phyloP scores from a whole-genome alignment of 2,113 vertebrate genomes.

The Channa maculata region DNA sequence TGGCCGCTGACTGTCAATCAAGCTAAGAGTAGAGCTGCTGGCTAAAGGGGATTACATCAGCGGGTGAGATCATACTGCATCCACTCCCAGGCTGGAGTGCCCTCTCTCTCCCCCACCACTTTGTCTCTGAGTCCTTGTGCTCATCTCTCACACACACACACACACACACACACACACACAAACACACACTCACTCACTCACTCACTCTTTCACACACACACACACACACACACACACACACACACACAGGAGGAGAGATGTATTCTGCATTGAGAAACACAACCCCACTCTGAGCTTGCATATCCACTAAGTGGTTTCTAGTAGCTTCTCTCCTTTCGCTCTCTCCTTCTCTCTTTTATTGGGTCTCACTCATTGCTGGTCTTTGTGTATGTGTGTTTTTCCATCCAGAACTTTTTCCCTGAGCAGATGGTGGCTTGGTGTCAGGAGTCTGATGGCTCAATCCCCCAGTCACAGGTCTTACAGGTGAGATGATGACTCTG shows the following conservation, averaged over 20 bases:
- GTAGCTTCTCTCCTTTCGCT: conserved; percentile 25
- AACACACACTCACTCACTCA: too few relatives aligned
- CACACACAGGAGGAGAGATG: conserved; percentile 23
- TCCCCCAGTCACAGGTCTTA: conserved; percentile 91
- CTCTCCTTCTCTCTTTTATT: background rate
- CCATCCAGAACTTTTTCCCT: conserved; percentile 92
- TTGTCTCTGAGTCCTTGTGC: conserved; percentile 56
- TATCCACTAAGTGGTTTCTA: conserved; percentile 61
- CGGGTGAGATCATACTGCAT: conserved; percentile 83
- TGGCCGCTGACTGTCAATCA: conserved; percentile 78
- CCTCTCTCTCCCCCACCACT: conserved; percentile 52
- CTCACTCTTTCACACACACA: conserved; percentile 17
- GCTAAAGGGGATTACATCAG: conserved; percentile 83
- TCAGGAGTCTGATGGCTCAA: conserved; percentile 91
- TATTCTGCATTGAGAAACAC: conserved; percentile 55
- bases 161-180: too few relatives aligned
- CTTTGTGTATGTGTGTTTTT: conserved; percentile 41
- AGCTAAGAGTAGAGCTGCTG: conserved; percentile 75
- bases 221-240: conserved; percentile 41
- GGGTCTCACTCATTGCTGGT: conserved; percentile 10
- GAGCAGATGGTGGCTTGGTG: conserved; percentile 97
- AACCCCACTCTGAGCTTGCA: conserved; percentile 36
- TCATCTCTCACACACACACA: conserved; percentile 13
- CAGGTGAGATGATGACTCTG: conserved; percentile 84
- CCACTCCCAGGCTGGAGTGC: conserved; percentile 69